Conservation (phyloP, 2,888 invertebrate species). For the Clitarchus hookeri region DNA sequence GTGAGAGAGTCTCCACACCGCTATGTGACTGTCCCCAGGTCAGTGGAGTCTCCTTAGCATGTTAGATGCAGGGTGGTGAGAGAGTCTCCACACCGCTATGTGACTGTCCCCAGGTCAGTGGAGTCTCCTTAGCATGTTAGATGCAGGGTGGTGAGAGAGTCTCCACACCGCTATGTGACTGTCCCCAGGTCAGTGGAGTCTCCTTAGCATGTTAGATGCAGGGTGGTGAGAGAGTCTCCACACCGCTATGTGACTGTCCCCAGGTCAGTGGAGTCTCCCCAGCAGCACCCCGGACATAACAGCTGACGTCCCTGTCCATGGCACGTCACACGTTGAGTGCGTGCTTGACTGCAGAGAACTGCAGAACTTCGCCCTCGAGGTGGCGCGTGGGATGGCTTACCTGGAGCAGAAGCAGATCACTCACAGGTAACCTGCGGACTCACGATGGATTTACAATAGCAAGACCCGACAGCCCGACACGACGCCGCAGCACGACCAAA, state of each 20-base stretch:
- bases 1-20: too few species aligned
- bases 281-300: background rate
- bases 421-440: constrained; percentile 60
- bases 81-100: too few species aligned
- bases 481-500: too few species aligned
- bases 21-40: too few species aligned
- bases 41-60: constrained; percentile 58
- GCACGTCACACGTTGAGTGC: constrained; percentile 38
- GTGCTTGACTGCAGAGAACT: constrained; percentile 60
- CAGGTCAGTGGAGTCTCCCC: constrained; percentile 58
- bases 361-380: constrained; percentile 76
- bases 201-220: constrained; percentile 47
- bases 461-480: too few species aligned
- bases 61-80: too few species aligned
- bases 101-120: constrained; percentile 51
- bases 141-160: too few species aligned
- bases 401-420: constrained; percentile 71
- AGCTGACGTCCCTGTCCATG: background rate
- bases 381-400: constrained; percentile 80
- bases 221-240: too few species aligned
- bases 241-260: too few species aligned
- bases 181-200: constrained; percentile 55
- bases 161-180: too few species aligned
- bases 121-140: constrained; percentile 53
- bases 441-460: too few species aligned